Evolutionary conservation across 2,113 vertebrate genomes (phyloP).

Genomic region (Zingel zingel): DNA sequence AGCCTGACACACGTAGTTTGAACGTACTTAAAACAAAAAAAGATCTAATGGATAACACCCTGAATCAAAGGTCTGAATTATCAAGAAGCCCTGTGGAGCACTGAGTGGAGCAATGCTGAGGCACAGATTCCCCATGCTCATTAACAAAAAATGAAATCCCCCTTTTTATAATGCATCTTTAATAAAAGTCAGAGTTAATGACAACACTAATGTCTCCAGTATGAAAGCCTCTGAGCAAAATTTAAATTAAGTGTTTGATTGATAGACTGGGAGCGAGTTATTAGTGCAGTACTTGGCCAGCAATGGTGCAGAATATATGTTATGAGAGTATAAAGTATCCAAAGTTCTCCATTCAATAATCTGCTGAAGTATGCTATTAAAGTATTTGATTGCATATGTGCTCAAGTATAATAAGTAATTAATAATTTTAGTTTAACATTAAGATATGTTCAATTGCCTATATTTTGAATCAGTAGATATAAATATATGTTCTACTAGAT

Average conservation of each 20-base stretch:
- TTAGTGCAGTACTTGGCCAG: neutral
- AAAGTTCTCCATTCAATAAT: neutral
- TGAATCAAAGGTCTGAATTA: neutral
- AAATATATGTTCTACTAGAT: neutral
- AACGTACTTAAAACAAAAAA: neutral
- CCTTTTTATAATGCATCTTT: constrained; percentile 16
- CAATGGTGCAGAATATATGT: neutral
- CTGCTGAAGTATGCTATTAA: neutral
- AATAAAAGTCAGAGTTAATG: constrained; percentile 20
- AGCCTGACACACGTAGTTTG: neutral
- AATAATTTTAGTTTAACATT: neutral
- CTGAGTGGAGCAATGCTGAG: neutral
- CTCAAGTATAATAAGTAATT: neutral
- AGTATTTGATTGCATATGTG: neutral
- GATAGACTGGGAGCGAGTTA: neutral
- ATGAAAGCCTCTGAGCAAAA: constrained; percentile 19
- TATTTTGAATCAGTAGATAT: neutral
- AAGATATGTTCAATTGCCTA: neutral
- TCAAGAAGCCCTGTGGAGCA: neutral
- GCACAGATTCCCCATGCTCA: neutral
- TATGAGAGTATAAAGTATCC: neutral
- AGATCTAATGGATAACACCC: neutral
- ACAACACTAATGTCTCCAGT: constrained; percentile 16
- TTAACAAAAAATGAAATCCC: neutral
- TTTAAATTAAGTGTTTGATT: neutral